These are phyloP conservation scores for Tragelaphus oryx DNA, from an alignment of 2,797 vertebrate genomes.

Conservation along the genomic window DNA sequence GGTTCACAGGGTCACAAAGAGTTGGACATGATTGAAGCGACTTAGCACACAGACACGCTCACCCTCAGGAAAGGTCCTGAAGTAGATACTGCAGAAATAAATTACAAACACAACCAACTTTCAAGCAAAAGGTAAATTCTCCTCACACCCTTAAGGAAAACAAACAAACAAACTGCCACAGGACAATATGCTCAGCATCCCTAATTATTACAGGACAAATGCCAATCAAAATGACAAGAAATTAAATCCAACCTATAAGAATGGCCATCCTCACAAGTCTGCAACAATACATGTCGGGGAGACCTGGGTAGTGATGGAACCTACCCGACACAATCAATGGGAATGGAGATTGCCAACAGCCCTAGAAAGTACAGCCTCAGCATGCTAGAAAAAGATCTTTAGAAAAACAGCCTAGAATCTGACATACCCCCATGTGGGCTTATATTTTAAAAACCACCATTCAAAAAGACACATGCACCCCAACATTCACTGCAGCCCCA, in stretches of 20 bases:
- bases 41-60: not conserved
- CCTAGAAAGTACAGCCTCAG: not conserved
- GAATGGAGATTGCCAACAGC: not conserved
- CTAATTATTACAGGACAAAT: not conserved
- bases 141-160: not conserved
- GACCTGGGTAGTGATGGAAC: not conserved
- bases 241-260: not conserved
- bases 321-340: not conserved
- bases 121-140: not conserved
- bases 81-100: not conserved
- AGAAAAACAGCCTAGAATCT: not conserved
- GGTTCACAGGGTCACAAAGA: not conserved
- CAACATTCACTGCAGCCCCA: not conserved
- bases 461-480: not conserved
- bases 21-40: not conserved
- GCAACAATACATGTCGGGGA: fast-evolving
- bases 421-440: not conserved
- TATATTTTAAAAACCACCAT: fast-evolving
- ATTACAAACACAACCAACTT: not conserved
- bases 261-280: not conserved
- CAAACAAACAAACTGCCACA: not conserved
- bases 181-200: not conserved
- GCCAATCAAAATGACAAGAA: not conserved
- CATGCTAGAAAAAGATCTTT: not conserved
- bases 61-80: not conserved